Evolutionary conservation across 2,888 invertebrate genomes (phyloP), one percentile per base, ranked within the genome.

Genomic region (Noctua fimbriata): DNA sequence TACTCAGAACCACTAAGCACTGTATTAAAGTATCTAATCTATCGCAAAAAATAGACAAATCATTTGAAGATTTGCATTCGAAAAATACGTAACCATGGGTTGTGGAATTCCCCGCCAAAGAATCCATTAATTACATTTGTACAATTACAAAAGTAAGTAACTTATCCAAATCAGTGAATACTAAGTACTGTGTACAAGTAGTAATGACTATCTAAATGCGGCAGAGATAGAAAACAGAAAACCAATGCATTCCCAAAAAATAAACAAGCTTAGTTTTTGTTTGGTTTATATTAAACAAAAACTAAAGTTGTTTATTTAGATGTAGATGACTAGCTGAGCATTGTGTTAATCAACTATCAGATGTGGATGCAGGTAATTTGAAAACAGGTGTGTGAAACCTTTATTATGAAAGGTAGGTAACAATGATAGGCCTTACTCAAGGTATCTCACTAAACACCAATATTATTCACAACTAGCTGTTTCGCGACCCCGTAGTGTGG

Each of bases 141-240:
- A 66, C 14, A 41, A 66, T 41, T 41, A 66, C 66, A n/a, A 41
- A 66, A 66, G 24, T 66, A n/a, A n/a, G 58, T n/a, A 44, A 58
- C 1, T 58, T 2, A n/a, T 58, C n/a, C 6, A 4, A 14, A 58
- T 58, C n/a, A n/a, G n/a, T n/a, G 58, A n/a, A 58, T n/a, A 58
- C 5, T n/a, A 58, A 58, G 12, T n/a, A 1, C 0, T n/a, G 2
- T 58, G 4, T 14, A 36, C 36, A 36, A 3, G n/a, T 12, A 58
- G 58, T 58, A 14, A 58, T 36, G 36, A 36, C 36, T n/a, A 55
- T 24, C 24, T 55, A 55, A 55, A 55, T 55, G 24, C 55, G 24
- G 2, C 55, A 55, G 24, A n/a, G 4, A n/a, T 60, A n/a, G 12
- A 58, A 58, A 58, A 58, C n/a, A 58, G n/a, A 58, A 58, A 58